Conservation (phyloP, 2,113 vertebrate genomes). For the Madoqua kirkii region DNA sequence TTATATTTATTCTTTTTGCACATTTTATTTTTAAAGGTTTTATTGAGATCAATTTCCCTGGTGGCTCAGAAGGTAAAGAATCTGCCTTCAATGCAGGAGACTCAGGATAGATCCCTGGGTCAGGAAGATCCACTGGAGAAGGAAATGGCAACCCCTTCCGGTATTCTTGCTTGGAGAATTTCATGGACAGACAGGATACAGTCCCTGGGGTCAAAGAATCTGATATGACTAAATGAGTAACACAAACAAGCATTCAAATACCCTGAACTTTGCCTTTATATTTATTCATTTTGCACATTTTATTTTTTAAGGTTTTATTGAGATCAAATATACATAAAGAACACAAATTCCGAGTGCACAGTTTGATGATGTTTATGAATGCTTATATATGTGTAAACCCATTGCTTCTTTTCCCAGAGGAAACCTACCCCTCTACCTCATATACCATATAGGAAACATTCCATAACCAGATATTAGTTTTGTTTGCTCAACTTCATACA, state of each 20-base stretch:
- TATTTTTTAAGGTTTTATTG: neutral
- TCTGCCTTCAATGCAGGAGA: neutral
- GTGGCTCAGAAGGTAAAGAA: neutral
- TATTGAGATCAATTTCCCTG: neutral
- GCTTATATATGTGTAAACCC: neutral
- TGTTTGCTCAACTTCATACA: neutral
- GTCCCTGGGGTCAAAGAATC: neutral
- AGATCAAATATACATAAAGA: neutral
- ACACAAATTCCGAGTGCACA: neutral
- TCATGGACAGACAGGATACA: neutral
- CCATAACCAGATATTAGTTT: neutral
- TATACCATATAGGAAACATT: neutral
- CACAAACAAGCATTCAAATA: neutral
- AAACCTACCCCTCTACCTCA: neutral
- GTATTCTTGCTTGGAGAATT: neutral
- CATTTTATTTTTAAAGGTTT: neutral
- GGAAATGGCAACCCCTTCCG: neutral
- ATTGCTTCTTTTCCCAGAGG: neutral
- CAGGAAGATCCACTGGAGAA: neutral
- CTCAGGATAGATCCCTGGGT: neutral
- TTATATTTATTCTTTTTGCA: neutral
- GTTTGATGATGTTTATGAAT: neutral
- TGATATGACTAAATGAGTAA: rapidly evolving
- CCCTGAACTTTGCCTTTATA: neutral
- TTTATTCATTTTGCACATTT: neutral